phyloP scores from a whole-genome alignment of 1,140 invertebrate genomes.

The Drosophila bocqueti region DNA sequence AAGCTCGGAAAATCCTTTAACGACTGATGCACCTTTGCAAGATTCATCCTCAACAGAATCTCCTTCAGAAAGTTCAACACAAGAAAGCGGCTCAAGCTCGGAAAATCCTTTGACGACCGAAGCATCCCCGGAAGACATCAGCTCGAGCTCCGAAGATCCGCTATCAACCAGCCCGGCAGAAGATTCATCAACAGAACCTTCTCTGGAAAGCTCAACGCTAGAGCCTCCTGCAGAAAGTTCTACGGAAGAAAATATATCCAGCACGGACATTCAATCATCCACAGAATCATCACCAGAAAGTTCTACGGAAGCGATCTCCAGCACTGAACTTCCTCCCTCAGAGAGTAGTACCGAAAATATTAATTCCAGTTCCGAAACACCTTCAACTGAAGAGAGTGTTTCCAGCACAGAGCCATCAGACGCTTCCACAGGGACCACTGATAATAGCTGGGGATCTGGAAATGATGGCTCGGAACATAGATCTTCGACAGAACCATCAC shows the following conservation, averaged over 20 bases:
- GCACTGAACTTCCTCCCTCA: not conserved
- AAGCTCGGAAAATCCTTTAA: not conserved
- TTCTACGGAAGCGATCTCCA: slow-evolving; percentile 7
- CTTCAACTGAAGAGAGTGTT: slow-evolving; percentile 1
- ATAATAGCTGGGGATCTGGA: no score
- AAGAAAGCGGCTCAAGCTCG: not conserved
- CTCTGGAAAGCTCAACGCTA: not conserved
- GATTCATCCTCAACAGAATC: not conserved
- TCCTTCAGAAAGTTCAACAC: not conserved
- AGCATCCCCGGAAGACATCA: not conserved
- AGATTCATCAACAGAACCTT: not conserved
- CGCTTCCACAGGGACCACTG: no score
- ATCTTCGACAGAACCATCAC: not conserved
- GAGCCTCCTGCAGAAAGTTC: not conserved
- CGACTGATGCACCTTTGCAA: not conserved
- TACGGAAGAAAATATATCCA: slow-evolving; percentile 5
- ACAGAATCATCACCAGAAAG: not conserved
- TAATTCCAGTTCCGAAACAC: not conserved
- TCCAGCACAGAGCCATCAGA: not conserved
- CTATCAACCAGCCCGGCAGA: not conserved
- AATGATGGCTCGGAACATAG: no score
- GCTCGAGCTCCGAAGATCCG: not conserved
- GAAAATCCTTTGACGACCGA: not conserved
- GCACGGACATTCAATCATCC: not conserved
- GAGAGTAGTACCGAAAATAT: not conserved